Evolutionary conservation across 1,140 invertebrate species (phyloP), one percentile per base, ranked within the genome.

Genomic region (Macrocentrus cingulum): DNA sequence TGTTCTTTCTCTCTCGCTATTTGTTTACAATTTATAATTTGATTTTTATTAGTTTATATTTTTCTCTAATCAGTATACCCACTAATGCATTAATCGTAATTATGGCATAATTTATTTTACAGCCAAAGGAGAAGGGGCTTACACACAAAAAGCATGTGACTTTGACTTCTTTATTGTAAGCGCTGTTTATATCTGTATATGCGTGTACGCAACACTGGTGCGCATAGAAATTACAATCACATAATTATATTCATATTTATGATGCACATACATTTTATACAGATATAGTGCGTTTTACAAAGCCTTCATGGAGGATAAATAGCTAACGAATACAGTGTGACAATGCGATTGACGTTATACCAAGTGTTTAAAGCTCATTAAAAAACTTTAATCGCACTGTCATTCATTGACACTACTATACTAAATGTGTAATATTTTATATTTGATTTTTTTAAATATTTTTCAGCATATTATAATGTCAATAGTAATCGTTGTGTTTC

Each of bases 121-220:
- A 80, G 77, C 76, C 65, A 78, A 74, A 74, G 77, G 76, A 68
- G 77, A 74, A 76, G 74, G 77, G 76, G 77, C 79, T 70, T 66
- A 69, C 62, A 67, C 67, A 36, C 32, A 36, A 74, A 72, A 64
- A 61, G 72, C 70, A 75, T 75, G 72, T 39, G 63, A 73, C 64
- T 71, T 70, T 65, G 54, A 59, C 64, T 66, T 66, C 67, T 68
- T 65, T 70, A 65, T 69, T 64, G 65, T 68, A 67, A 65, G 63
- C 62, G 16, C 15, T 70, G 66, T 66, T 66, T 61, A 29, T 44
- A 60, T 16, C 9, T 49, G 20, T 49, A 55, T 54, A 54, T 23
- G 50, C 62, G 51, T 64, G 61, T 67, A 66, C 18, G 56, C 62
- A 49, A n/a, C 46, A 57, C 37, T 57, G n/a, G 36, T 49, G 15